Conservation (phyloP, 2,797 vertebrate species). For the Pseudotriccus pelzelni region DNA sequence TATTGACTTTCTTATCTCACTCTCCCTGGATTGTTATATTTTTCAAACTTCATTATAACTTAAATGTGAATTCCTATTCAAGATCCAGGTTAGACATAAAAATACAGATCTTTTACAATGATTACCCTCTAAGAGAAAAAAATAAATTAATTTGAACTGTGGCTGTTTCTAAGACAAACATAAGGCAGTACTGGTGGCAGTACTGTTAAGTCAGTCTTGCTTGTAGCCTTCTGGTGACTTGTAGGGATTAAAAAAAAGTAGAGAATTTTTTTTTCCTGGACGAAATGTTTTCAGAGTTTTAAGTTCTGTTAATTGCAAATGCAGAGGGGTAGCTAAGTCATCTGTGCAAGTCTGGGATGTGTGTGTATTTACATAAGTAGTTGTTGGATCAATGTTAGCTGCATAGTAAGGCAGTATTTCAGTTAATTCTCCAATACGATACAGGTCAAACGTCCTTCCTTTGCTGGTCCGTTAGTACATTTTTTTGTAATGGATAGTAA, state of each 20-base stretch:
- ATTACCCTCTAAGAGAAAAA: neutral
- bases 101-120: neutral
- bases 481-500: neutral
- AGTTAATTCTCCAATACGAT: neutral
- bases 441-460: neutral
- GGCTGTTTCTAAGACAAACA: neutral
- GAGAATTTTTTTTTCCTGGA: neutral
- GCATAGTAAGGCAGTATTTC: neutral
- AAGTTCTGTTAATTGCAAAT: neutral
- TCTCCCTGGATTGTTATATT: neutral
- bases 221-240: neutral
- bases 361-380: neutral
- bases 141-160: neutral
- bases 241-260: neutral
- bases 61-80: neutral
- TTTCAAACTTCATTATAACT: neutral
- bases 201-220: neutral
- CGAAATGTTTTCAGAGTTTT: neutral
- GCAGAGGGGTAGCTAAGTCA: neutral
- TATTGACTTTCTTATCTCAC: neutral
- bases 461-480: neutral
- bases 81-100: neutral
- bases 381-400: neutral
- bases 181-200: neutral
- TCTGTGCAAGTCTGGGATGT: neutral